Evolutionary conservation across 2,797 vertebrate genomes (phyloP).

Genomic region (Gymnoscopelus braueri): DNA sequence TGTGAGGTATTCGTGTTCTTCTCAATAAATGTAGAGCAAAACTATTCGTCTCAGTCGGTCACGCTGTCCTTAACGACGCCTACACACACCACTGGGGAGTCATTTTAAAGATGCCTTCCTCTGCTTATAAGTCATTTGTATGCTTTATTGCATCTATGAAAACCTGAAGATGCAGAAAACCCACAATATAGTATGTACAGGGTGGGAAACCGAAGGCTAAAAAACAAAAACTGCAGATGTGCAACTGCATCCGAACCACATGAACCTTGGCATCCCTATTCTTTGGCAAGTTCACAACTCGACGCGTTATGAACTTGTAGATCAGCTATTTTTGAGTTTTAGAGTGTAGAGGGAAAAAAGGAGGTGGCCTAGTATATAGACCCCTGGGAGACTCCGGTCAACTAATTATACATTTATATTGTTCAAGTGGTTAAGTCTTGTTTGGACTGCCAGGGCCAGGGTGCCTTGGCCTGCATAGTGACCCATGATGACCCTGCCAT

Average conservation of each 20-base stretch:
- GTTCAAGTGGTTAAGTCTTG: slow-evolving; percentile 8
- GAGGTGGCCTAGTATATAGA: no score
- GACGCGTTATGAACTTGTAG: no score
- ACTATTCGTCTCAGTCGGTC: slow-evolving; percentile 31
- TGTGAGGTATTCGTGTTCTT: slow-evolving; percentile 5
- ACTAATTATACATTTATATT: no score
- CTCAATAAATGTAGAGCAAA: slow-evolving; percentile 14
- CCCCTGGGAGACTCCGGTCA: no score
- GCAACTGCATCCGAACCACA: slow-evolving; percentile 16
- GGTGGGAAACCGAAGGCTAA: no score
- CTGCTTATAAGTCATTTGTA: not conserved
- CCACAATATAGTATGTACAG: no score
- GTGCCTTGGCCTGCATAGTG: slow-evolving; percentile 1
- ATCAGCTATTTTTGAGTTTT: no score
- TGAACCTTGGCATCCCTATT: no score
- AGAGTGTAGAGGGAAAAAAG: no score
- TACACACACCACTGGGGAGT: slow-evolving; percentile 10
- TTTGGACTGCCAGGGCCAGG: slow-evolving; percentile 6
- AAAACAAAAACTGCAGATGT: slow-evolving; percentile 9
- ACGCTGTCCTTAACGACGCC: not conserved
- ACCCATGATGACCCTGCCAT: slow-evolving; percentile 38
- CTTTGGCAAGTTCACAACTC: no score
- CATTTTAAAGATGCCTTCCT: not conserved
- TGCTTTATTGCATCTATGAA: slow-evolving; percentile 14
- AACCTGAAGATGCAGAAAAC: not conserved